Percentiles rank a stretch among this genome's conserved stretches.
Conservation (phyloP, 2,888 invertebrate genomes). For the Polyommatus iphigenia region DNA sequence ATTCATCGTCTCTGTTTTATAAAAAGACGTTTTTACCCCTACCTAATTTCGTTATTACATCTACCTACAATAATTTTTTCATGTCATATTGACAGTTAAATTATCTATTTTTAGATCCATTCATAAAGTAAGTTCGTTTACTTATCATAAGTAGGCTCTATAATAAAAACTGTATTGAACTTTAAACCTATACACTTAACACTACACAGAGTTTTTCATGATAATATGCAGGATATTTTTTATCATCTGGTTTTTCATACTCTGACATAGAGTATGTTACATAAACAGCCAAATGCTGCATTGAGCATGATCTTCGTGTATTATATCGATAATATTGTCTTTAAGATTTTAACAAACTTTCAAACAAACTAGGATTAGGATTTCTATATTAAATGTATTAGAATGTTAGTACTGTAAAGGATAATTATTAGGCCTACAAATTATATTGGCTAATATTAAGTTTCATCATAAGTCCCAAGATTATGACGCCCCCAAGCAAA, state of each 20-base stretch:
- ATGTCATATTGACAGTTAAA: slow-evolving; percentile 39
- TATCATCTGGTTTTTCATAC: slow-evolving; percentile 3
- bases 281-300: background rate
- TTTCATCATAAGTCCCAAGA: too few species aligned
- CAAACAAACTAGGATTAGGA: background rate
- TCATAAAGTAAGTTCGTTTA: slow-evolving; percentile 33
- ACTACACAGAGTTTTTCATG: background rate
- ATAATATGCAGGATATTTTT: background rate
- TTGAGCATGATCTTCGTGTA: background rate
- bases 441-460: too few species aligned
- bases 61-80: slow-evolving; percentile 29
- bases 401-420: too few species aligned
- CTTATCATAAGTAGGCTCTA: background rate
- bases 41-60: background rate
- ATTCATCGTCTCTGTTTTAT: background rate
- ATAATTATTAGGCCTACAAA: too few species aligned
- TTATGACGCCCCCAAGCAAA: too few species aligned
- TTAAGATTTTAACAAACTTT: background rate
- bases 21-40: background rate
- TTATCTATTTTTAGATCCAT: slow-evolving; percentile 39
- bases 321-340: background rate
- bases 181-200: background rate
- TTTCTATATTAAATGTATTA: background rate
- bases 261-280: background rate
- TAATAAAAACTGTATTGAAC: background rate